Evolutionary conservation across 2,113 vertebrate species (phyloP).

Genomic region (Eulacestoma nigropectus): DNA sequence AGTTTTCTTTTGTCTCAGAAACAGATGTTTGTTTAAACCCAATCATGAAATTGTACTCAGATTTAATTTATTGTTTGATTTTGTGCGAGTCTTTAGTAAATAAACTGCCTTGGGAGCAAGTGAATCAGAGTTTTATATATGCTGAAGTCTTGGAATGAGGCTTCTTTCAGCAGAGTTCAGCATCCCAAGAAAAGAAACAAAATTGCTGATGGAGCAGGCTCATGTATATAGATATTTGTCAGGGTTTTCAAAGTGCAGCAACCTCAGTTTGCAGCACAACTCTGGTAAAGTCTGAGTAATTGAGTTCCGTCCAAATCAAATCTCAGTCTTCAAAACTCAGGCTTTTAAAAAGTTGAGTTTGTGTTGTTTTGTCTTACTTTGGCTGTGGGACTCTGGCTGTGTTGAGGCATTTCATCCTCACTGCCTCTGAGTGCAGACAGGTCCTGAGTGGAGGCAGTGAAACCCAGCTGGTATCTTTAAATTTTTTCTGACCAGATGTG

Average conservation of each 20-base stretch:
- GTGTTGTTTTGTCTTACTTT: background rate
- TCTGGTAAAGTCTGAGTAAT: background rate
- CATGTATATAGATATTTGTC: background rate
- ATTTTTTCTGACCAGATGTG: background rate
- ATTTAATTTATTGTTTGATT: slow-evolving; percentile 50
- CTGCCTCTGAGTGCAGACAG: background rate
- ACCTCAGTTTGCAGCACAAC: background rate
- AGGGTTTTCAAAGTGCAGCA: background rate
- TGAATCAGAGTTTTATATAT: background rate
- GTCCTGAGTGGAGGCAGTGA: background rate
- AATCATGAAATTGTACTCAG: background rate
- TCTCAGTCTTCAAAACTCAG: background rate
- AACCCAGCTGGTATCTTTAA: background rate
- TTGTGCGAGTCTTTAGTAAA: background rate
- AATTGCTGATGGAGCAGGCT: slow-evolving; percentile 3
- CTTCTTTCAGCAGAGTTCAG: background rate
- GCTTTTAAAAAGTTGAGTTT: background rate
- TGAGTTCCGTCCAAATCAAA: background rate
- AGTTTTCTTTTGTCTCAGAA: background rate
- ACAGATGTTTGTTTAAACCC: slow-evolving; percentile 31
- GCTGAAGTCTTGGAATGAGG: background rate
- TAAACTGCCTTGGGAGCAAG: background rate
- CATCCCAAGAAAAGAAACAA: background rate
- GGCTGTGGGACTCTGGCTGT: background rate
- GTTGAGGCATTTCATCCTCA: background rate